These are phyloP conservation scores for Aleiodes sp. DNA, from an alignment of 1,140 invertebrate species.

Conservation along the genomic window DNA sequence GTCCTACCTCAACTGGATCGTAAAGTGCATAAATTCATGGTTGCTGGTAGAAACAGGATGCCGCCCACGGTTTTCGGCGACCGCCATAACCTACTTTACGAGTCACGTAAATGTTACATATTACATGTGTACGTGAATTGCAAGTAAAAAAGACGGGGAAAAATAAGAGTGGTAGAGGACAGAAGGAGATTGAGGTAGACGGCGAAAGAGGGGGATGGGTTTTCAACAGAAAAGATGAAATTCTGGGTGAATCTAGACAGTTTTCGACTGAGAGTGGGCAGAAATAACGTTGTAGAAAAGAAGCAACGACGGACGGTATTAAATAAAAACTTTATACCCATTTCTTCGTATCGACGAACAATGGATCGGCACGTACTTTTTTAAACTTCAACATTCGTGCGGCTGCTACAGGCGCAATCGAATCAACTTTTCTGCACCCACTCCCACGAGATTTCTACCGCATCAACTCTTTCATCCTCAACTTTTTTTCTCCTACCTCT, in stretches of 20 bases:
- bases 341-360: constrained; percentile 15
- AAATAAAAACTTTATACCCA: constrained; percentile 21
- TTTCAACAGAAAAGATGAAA: constrained; percentile 3
- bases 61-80: constrained; percentile 15
- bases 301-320: constrained; percentile 1
- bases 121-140: constrained; percentile 40
- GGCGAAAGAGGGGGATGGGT: neutral
- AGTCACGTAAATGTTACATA: constrained; percentile 45
- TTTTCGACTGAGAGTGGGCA: constrained; percentile 1
- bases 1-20: constrained; percentile 9
- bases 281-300: neutral
- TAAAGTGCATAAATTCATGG: constrained; percentile 35
- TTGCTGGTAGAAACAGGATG: neutral
- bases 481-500: neutral
- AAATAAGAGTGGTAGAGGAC: neutral
- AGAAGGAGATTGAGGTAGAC: neutral
- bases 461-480: neutral
- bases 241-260: constrained; percentile 1
- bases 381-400: constrained; percentile 12
- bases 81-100: constrained; percentile 32
- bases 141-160: constrained; percentile 11
- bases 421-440: constrained; percentile 4
- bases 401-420: neutral
- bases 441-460: constrained; percentile 1
- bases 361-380: constrained; percentile 17